Conservation (phyloP, 2,888 invertebrate species). For the Caenorhabditis wallacei region DNA sequence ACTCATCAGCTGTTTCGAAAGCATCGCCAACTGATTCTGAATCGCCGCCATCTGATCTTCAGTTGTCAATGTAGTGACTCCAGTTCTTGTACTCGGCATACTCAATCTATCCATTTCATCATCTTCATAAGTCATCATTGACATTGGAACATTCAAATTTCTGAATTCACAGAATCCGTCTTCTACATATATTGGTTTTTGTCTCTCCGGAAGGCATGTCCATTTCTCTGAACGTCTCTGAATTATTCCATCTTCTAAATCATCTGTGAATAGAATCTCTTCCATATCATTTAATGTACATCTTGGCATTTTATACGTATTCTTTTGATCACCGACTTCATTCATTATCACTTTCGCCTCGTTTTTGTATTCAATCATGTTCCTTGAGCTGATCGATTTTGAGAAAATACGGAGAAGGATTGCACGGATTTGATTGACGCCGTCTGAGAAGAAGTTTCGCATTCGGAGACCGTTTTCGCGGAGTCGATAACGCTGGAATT, state of each 20-base stretch:
- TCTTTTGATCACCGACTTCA: constrained; percentile 2
- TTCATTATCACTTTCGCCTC: constrained; percentile 57
- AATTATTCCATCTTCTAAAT: constrained; percentile 62
- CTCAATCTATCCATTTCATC: constrained; percentile 64
- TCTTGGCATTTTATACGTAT: constrained; percentile 45
- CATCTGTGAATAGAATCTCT: constrained; percentile 56
- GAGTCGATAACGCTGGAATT: constrained; percentile 43
- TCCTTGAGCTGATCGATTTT: constrained; percentile 28
- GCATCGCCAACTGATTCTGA: constrained; percentile 60
- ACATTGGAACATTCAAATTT: constrained; percentile 62
- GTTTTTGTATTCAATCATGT: constrained; percentile 47
- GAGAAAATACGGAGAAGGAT: constrained; percentile 50
- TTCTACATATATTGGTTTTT: constrained; percentile 17
- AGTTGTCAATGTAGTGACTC: constrained; percentile 37
- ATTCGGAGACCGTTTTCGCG: constrained; percentile 55
- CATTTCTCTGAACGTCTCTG: constrained; percentile 53
- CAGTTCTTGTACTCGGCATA: constrained; percentile 65
- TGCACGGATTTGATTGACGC: constrained; percentile 27
- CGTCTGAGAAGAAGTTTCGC: constrained; percentile 35
- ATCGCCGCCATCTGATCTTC: constrained; percentile 64
- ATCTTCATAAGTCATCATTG: constrained; percentile 60
- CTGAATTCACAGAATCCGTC: constrained; percentile 56
- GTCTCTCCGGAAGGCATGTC: constrained; percentile 44
- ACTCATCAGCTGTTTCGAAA: constrained; percentile 59
- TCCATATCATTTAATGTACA: constrained; percentile 62